Conservation (phyloP, 2,888 invertebrate species). For the Stegana nigrithorax region DNA sequence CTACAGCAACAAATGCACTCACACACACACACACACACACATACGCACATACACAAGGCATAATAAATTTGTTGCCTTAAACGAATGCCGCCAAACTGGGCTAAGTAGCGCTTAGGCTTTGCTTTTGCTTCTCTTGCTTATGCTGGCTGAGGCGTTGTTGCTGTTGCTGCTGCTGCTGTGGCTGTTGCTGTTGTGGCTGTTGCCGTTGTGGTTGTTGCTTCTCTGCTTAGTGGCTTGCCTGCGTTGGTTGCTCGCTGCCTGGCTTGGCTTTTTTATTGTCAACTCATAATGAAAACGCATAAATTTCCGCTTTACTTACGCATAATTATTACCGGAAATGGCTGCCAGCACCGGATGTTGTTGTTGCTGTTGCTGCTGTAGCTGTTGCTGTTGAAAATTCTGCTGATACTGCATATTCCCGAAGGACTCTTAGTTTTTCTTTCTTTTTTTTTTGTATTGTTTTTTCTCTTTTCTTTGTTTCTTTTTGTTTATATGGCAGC, state of each 20-base stretch:
- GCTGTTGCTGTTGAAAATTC: constrained; percentile 25
- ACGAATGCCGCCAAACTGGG: constrained; percentile 4
- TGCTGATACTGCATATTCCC: constrained; percentile 43
- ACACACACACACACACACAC: neutral
- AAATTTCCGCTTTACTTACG: constrained; percentile 51
- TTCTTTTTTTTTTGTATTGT: constrained; percentile 42
- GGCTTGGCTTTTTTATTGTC: constrained; percentile 10
- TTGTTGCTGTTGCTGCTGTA: constrained; percentile 29
- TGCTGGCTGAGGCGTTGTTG: neutral
- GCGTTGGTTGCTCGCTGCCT: neutral
- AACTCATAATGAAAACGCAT: constrained; percentile 28
- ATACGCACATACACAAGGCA: neutral
- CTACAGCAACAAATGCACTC: neutral
- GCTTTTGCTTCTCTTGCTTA: neutral
- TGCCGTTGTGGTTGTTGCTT: neutral
- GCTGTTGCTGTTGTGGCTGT: neutral
- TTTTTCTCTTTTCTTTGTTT: constrained; percentile 36
- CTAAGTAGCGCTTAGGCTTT: constrained; percentile 2
- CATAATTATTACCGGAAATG: constrained; percentile 54
- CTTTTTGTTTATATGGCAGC: neutral
- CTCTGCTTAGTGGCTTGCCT: neutral
- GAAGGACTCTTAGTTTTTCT: constrained; percentile 41
- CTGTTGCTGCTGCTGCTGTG: neutral
- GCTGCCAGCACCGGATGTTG: constrained; percentile 53
- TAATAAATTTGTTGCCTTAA: constrained; percentile 14